Base-by-base conservation (phyloP, 2,888 invertebrate species). In the Amblyteles armatorius region DNA sequence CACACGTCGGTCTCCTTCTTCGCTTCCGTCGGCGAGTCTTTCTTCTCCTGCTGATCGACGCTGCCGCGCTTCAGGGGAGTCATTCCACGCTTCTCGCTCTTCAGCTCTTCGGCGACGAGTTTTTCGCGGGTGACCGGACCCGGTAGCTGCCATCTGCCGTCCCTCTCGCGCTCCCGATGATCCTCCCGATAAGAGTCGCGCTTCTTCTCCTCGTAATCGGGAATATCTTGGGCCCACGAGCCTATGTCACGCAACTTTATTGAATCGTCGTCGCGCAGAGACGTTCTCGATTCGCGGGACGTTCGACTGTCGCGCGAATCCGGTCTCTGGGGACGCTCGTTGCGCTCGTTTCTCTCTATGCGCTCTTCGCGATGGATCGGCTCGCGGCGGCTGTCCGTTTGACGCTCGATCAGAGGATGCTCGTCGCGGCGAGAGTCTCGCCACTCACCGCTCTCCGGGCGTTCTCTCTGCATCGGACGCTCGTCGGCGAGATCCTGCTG, bases 41-140 rank as follows among this genome's bases (percentile, higher is more conserved):
- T 94, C 63, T 93, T 94, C 3, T 93, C 92, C 26, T 89, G 89
- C 40, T 84, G 29, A 5, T 93, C 93, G 16, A 87, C 84, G 67
- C 88, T 89, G 11, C 88, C 91, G n/a, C 95, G 94, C 88, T 95
- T 95, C 84, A 95, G 88, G 86, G 95, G 95, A 3, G 94, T 95
- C 80, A 95, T 91, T 87, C 93, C 94, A 26, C 95, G 93, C 84
- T 95, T 95, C 85, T 95, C 95, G 44, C 91, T 93, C 85, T 94
- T 94, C 60, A 94, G 88, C 90, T 95, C 95, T 57, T 95, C 95
- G 89, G 95, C 95, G 29, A 96, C 94, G 22, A 96, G 94, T 87
- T 95, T 95, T 79, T 96, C 96, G 84, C 95, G 94, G 0, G 95
- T 96, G 11, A 96, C 95, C 1, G 96, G 95, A 0, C 95, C 95